Percentiles rank a stretch among this genome's conserved stretches.
phyloP scores from a whole-genome alignment of 2,113 vertebrate genomes.

The Alectura lathami region DNA sequence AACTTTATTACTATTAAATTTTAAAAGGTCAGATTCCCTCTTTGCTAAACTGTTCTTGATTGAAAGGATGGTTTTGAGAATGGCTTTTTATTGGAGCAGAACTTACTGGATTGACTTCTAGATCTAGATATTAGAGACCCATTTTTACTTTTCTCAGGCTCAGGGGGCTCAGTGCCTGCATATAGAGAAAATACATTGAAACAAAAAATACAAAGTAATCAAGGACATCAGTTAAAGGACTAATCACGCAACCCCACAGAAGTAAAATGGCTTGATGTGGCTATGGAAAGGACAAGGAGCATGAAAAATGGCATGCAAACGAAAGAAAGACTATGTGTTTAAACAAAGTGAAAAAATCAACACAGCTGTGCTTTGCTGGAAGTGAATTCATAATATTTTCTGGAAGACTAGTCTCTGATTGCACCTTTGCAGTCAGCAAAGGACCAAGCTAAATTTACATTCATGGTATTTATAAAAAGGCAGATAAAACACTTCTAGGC shows the following conservation, averaged over 20 bases:
- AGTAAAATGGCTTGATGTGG: background rate
- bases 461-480: background rate
- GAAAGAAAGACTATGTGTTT: background rate
- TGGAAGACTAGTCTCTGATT: background rate
- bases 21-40: background rate
- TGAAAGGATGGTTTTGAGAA: background rate
- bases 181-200: background rate
- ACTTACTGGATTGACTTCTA: background rate
- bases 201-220: background rate
- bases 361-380: background rate
- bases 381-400: background rate
- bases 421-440: background rate
- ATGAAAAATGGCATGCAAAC: background rate
- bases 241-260: background rate
- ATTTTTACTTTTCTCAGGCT: background rate
- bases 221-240: background rate
- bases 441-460: background rate
- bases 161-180: background rate
- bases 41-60: background rate
- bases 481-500: background rate
- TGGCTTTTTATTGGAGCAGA: background rate
- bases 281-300: background rate
- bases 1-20: background rate
- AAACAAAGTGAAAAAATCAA: background rate
- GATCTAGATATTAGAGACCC: background rate